phyloP scores from a whole-genome alignment of 2,797 vertebrate species.

The Amblyraja radiata region DNA sequence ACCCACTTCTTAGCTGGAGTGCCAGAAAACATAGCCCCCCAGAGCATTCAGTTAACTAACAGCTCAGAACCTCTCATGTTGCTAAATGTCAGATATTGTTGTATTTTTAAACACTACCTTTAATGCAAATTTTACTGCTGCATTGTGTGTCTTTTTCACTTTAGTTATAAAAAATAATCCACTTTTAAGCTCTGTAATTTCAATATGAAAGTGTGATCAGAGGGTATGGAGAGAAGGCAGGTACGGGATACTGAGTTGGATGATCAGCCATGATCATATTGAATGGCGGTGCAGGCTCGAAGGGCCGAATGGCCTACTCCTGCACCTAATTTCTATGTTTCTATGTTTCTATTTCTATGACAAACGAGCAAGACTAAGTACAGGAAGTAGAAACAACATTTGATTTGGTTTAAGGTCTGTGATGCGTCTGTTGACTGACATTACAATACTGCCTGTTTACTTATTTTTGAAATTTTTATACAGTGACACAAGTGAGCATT shows the following conservation, averaged over 20 bases:
- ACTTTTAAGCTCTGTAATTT: background rate
- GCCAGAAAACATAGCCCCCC: background rate
- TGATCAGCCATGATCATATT: no score
- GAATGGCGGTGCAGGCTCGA: no score
- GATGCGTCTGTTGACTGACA: background rate
- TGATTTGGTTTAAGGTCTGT: background rate
- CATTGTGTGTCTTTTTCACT: no score
- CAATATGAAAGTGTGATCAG: background rate
- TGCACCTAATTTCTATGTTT: no score
- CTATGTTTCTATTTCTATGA: no score
- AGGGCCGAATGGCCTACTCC: no score
- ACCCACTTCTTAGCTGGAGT: background rate
- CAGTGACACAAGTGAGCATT: background rate
- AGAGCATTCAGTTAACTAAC: constrained; percentile 9
- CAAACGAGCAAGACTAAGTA: background rate
- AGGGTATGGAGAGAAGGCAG: no score
- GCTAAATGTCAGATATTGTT: background rate
- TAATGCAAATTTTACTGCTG: background rate
- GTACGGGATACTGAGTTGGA: no score
- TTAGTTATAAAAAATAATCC: background rate
- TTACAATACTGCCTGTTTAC: background rate
- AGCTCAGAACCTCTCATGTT: background rate
- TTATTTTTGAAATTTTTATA: background rate
- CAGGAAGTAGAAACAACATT: background rate
- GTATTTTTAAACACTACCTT: background rate